These are phyloP conservation scores for Drosophila ustulata DNA, from an alignment of 2,888 invertebrate genomes.

Conservation along the genomic window DNA sequence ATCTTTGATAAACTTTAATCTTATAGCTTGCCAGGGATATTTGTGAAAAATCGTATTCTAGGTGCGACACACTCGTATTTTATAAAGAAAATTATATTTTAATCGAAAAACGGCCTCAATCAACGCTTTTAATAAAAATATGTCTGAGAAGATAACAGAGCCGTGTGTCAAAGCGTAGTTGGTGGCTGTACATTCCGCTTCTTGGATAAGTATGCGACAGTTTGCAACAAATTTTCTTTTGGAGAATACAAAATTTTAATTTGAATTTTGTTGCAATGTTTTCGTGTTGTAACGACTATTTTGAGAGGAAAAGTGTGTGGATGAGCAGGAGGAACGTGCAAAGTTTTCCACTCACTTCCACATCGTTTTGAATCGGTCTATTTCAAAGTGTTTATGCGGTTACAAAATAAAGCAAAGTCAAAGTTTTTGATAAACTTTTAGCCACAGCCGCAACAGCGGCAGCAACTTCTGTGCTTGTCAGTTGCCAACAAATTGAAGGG, in stretches of 20 bases:
- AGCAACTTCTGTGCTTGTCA: conserved; percentile 73
- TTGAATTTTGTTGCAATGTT: conserved; percentile 75
- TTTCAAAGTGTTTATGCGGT: conserved; percentile 80
- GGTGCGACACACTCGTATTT: neutral
- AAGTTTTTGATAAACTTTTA: conserved; percentile 74
- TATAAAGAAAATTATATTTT: neutral
- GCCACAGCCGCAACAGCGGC: conserved; percentile 46
- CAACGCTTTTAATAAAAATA: neutral
- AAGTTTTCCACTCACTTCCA: conserved; percentile 57
- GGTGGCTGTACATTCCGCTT: conserved; percentile 3
- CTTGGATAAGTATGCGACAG: conserved; percentile 38
- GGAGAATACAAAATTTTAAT: conserved; percentile 60
- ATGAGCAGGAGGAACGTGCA: conserved; percentile 7
- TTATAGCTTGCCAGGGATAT: no score
- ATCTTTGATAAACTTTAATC: no score
- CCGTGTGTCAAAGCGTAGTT: neutral
- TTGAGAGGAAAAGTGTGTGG: conserved; percentile 1
- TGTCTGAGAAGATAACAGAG: neutral
- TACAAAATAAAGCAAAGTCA: conserved; percentile 72
- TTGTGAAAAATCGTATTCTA: no score
- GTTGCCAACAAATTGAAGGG: conserved; percentile 38
- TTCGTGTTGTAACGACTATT: conserved; percentile 68
- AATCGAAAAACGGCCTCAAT: neutral
- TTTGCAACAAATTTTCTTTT: conserved; percentile 46
- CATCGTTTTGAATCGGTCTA: conserved; percentile 62